Percentiles rank a stretch among this genome's conserved stretches.
Evolutionary conservation across 2,888 invertebrate genomes (phyloP).

Genomic region (Epirrhoe alternata): DNA sequence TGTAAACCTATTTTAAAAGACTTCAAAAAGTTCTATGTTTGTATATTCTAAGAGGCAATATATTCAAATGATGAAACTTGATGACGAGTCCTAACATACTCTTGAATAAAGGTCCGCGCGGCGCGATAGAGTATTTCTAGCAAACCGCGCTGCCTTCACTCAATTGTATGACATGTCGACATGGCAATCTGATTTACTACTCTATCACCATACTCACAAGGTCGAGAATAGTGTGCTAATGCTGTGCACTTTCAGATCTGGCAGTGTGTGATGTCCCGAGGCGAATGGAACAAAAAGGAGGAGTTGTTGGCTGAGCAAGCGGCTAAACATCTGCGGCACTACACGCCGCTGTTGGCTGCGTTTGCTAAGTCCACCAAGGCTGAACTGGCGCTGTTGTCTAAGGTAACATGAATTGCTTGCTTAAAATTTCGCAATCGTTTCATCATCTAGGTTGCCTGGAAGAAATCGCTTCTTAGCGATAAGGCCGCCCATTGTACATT

Average conservation of each 20-base stretch:
- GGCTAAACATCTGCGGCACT: constrained; percentile 94
- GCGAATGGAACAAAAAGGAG: constrained; percentile 99
- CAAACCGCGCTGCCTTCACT: constrained; percentile 46
- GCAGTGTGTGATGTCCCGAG: constrained; percentile 97
- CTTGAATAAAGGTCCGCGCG: constrained; percentile 45
- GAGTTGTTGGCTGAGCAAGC: constrained; percentile 98
- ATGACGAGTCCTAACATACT: constrained; percentile 81
- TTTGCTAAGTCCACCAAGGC: constrained; percentile 94
- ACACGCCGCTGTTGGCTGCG: constrained; percentile 93
- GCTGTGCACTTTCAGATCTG: constrained; percentile 88
- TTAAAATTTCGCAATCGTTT: too few species aligned
- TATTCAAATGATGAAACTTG: constrained; percentile 77
- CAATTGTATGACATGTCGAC: constrained; percentile 62
- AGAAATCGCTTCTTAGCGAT: too few species aligned
- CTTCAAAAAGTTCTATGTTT: background rate
- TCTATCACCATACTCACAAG: background rate
- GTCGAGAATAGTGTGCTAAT: constrained; percentile 1
- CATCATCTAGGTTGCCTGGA: too few species aligned
- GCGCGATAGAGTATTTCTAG: constrained; percentile 66
- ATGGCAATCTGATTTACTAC: constrained; percentile 72
- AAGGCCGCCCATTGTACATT: too few species aligned
- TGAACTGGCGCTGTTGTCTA: constrained; percentile 94
- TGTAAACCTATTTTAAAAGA: too few species aligned
- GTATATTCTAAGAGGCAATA: background rate
- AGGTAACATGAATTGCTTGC: too few species aligned